Percentiles rank a stretch among this genome's conserved stretches.
These are phyloP conservation scores for Archocentrus centrarchus DNA, from an alignment of 2,113 vertebrate species.

Conservation along the genomic window DNA sequence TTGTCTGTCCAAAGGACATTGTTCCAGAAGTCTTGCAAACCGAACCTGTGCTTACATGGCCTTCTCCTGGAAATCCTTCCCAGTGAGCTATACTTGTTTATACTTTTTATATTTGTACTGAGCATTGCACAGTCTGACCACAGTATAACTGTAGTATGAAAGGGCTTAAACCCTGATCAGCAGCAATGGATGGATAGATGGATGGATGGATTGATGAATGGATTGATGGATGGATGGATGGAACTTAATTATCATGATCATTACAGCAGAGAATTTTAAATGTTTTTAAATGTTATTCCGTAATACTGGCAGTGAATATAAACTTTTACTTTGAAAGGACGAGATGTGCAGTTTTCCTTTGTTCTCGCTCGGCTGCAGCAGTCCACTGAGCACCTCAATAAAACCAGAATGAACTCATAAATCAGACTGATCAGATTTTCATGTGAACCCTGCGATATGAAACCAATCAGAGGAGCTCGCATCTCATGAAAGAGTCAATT, in stretches of 20 bases:
- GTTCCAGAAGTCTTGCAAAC: too few relatives aligned
- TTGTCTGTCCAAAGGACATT: too few relatives aligned
- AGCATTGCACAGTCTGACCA: too few relatives aligned
- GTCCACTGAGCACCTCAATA: conserved; percentile 32
- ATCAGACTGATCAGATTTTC: conserved; percentile 48
- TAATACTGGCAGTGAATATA: background rate
- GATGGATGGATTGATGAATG: background rate
- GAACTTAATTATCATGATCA: background rate
- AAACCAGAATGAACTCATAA: conserved; percentile 34
- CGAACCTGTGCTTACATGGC: too few relatives aligned
- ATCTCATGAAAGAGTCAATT: conserved; percentile 57
- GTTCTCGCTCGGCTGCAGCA: background rate
- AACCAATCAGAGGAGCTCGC: conserved; percentile 43
- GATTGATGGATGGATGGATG: too few relatives aligned
- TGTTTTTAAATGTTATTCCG: background rate
- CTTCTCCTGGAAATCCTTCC: too few relatives aligned
- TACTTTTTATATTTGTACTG: too few relatives aligned
- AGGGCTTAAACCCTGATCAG: too few relatives aligned
- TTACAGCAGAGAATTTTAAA: background rate
- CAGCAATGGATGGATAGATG: too few relatives aligned
- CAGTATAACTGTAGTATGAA: too few relatives aligned
- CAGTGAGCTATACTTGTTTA: too few relatives aligned
- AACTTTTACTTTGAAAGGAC: background rate
- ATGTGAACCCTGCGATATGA: conserved; percentile 51
- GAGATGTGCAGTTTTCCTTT: conserved; percentile 1